Conservation (phyloP, 2,113 vertebrate genomes). For the Hydropotes inermis region DNA sequence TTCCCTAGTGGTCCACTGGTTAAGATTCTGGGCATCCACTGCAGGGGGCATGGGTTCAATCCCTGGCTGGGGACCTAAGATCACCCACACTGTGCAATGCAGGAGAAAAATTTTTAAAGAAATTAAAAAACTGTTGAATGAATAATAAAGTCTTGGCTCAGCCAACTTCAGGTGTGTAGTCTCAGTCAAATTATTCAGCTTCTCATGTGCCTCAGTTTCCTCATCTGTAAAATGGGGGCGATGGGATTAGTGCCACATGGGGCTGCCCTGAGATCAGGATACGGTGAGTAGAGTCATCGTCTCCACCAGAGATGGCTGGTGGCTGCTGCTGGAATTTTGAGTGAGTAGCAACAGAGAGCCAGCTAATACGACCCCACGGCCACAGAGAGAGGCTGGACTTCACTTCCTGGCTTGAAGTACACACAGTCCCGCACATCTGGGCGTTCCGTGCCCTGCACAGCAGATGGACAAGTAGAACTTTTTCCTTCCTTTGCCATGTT, state of each 20-base stretch:
- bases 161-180: background rate
- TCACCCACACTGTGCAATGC: background rate
- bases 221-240: background rate
- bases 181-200: background rate
- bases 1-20: background rate
- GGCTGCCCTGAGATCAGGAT: background rate
- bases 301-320: background rate
- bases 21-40: background rate
- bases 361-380: background rate
- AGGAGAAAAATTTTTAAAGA: background rate
- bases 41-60: background rate
- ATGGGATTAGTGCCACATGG: accelerated
- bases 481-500: background rate
- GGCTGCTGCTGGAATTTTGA: background rate
- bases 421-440: accelerated
- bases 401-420: background rate
- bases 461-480: too few species aligned
- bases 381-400: background rate
- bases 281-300: background rate
- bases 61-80: background rate
- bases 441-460: background rate
- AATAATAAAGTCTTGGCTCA: background rate
- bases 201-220: background rate
- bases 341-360: background rate
- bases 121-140: background rate